A percentile compares a stretch with the other conserved stretches of the same genome.
Evolutionary conservation across 35 echinoderm and acorn worm species (phyloP).

Genomic region (Ophiothrix spiculata): DNA sequence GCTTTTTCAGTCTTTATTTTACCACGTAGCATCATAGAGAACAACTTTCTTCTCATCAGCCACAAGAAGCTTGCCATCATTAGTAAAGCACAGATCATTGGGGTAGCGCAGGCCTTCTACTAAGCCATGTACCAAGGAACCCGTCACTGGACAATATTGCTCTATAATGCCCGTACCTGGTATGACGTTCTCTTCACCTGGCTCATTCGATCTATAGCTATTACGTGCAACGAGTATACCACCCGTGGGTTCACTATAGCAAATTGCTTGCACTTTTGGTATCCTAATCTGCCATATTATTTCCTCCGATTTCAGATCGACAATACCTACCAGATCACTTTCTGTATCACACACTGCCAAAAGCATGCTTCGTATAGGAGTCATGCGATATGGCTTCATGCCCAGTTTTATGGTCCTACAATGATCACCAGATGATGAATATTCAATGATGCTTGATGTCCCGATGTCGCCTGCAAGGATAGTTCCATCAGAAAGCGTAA

Average conservation of each 20-base stretch:
- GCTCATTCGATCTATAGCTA: neutral
- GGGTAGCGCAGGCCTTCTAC: neutral
- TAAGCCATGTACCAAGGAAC: neutral
- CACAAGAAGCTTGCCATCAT: neutral
- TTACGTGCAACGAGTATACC: neutral
- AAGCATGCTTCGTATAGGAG: neutral
- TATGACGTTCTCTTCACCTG: neutral
- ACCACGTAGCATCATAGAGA: neutral
- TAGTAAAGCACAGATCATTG: neutral
- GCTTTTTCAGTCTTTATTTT: too few species aligned
- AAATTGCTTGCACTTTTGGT: neutral
- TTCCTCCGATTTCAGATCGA: neutral
- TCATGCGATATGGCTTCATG: neutral
- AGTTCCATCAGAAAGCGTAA: neutral
- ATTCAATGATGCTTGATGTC: neutral
- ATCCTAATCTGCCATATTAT: neutral
- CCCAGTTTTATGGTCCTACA: neutral
- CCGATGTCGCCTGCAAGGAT: neutral
- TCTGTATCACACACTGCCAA: neutral
- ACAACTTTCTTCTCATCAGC: neutral
- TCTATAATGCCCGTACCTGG: neutral
- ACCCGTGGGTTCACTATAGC: neutral
- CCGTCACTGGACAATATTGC: neutral
- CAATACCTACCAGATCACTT: neutral
- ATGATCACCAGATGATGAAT: neutral